Conservation (phyloP, 2,888 invertebrate genomes). For the Norana najaformis region DNA sequence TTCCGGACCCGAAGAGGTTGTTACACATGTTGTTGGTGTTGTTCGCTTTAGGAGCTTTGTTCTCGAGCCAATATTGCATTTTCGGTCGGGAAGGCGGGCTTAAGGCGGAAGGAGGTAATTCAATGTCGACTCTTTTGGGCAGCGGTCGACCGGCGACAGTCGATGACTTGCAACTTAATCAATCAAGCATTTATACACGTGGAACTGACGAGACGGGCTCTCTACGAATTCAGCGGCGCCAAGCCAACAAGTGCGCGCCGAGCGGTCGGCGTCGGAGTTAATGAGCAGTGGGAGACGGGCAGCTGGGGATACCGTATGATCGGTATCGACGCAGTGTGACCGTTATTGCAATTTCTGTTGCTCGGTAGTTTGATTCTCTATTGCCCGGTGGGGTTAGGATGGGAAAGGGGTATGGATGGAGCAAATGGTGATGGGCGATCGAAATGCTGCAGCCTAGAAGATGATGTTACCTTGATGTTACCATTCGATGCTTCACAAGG, state of each 20-base stretch:
- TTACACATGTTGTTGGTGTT: conserved; percentile 8
- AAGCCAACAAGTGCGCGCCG: neutral
- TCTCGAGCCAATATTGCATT: conserved; percentile 13
- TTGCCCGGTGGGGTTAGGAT: neutral
- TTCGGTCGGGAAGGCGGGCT: neutral
- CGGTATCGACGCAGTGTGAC: neutral
- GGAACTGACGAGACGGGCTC: neutral
- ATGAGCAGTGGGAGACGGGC: neutral
- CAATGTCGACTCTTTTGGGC: neutral
- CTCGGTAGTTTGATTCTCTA: neutral
- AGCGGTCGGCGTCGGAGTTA: neutral
- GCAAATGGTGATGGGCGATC: neutral
- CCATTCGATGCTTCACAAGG: too few species aligned
- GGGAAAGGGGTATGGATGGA: neutral
- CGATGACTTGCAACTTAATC: neutral
- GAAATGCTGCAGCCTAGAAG: neutral
- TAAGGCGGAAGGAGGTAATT: neutral
- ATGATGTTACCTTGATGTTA: neutral
- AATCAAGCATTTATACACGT: conserved; percentile 1
- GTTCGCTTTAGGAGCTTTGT: conserved; percentile 8
- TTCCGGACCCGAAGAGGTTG: neutral
- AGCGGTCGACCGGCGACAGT: neutral
- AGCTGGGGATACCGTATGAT: neutral
- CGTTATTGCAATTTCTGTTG: neutral
- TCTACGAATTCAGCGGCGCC: neutral